Evolutionary conservation across 1,140 invertebrate species (phyloP).

Genomic region (Drosophila orena): DNA sequence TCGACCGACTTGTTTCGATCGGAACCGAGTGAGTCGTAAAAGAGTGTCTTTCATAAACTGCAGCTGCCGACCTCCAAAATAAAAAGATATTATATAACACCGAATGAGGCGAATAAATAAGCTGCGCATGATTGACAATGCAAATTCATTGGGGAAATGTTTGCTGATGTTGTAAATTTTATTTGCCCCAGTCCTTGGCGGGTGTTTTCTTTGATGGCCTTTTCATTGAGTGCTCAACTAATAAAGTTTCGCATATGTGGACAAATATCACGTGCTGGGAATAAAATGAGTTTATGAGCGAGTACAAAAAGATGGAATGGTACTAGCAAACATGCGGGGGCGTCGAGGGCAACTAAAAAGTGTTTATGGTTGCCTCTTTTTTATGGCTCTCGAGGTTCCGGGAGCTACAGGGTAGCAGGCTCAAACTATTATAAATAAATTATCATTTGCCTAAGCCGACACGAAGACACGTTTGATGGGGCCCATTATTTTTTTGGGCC

Average conservation of each 20-base stretch:
- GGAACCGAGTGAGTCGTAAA: conserved; percentile 41
- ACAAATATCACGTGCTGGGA: conserved; percentile 63
- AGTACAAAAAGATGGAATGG: conserved; percentile 42
- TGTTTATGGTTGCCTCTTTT: conserved; percentile 55
- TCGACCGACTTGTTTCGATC: conserved; percentile 20
- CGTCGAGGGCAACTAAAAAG: conserved; percentile 47
- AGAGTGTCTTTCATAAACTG: conserved; percentile 28
- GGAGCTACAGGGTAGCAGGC: conserved; percentile 10
- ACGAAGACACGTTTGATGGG: conserved; percentile 43
- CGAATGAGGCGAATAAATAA: conserved; percentile 27
- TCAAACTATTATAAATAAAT: conserved; percentile 68
- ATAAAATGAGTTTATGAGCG: conserved; percentile 71
- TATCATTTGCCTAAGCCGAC: conserved; percentile 54
- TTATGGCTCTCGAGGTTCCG: conserved; percentile 22
- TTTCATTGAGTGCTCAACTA: conserved; percentile 67
- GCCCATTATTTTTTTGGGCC: conserved; percentile 24
- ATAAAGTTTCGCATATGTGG: conserved; percentile 55
- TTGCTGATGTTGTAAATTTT: conserved; percentile 36
- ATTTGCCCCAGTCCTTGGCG: conserved; percentile 28
- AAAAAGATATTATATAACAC: conserved; percentile 27
- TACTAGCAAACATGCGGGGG: background rate
- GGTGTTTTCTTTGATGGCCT: conserved; percentile 49
- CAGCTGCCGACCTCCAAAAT: conserved; percentile 34
- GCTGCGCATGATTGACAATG: conserved; percentile 30
- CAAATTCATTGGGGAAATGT: conserved; percentile 34